Conservation (phyloP, 2,113 vertebrate species). For the Scartelaos histophorus region DNA sequence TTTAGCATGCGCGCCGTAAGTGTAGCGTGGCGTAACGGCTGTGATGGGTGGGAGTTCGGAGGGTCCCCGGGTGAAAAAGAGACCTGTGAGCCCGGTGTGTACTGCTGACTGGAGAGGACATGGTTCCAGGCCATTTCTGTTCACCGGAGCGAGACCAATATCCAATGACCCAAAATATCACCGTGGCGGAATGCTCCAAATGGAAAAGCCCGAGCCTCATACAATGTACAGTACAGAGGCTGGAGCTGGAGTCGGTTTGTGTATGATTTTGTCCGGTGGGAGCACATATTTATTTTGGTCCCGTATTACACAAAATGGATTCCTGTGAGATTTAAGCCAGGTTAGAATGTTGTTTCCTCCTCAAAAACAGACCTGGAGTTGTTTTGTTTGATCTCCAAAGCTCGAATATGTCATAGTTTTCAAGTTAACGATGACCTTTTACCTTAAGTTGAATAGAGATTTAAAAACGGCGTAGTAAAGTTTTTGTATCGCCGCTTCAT, state of each 20-base stretch:
- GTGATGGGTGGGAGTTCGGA: background rate
- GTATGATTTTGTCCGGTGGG: background rate
- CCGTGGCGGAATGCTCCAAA: background rate
- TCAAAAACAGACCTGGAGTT: no score
- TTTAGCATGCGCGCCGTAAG: background rate
- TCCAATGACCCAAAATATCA: conserved; percentile 3
- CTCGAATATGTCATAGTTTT: no score
- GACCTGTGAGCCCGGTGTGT: background rate
- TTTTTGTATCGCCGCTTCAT: no score
- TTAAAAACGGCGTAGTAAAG: no score
- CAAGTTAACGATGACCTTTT: no score
- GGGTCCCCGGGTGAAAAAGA: background rate
- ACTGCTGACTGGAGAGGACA: background rate
- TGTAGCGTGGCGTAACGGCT: background rate
- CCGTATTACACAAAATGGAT: no score
- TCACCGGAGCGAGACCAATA: background rate
- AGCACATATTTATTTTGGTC: background rate
- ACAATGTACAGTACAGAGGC: background rate
- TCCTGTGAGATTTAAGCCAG: no score
- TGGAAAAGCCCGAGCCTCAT: background rate
- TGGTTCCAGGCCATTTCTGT: conserved; percentile 4
- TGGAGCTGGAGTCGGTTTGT: background rate
- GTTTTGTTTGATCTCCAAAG: no score
- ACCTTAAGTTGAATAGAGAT: no score
- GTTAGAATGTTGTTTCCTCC: no score